These are phyloP conservation scores for Halocaridina rubra DNA, from an alignment of 2,888 invertebrate species.

Conservation along the genomic window DNA sequence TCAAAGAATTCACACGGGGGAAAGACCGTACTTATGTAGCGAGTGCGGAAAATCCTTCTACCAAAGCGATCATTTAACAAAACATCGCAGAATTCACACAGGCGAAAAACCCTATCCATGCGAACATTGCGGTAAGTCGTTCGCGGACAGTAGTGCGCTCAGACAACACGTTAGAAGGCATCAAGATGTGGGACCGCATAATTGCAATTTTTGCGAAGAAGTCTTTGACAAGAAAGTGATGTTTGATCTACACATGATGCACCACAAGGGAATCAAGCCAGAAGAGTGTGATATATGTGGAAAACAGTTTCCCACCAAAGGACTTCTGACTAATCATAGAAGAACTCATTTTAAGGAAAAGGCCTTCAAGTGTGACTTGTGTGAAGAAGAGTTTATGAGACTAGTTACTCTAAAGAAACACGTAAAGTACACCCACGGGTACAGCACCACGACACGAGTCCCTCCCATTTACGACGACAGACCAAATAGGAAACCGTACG, in stretches of 20 bases:
- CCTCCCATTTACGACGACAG: slow-evolving; percentile 44
- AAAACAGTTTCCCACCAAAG: slow-evolving; percentile 55
- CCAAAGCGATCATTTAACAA: slow-evolving; percentile 58
- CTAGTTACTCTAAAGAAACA: slow-evolving; percentile 59
- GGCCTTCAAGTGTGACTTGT: slow-evolving; percentile 55
- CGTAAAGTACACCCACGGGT: slow-evolving; percentile 55
- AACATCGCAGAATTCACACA: slow-evolving; percentile 56
- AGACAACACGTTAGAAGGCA: slow-evolving; percentile 57
- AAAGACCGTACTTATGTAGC: slow-evolving; percentile 57
- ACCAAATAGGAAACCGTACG: slow-evolving; percentile 43
- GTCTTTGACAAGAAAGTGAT: slow-evolving; percentile 51
- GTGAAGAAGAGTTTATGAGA: slow-evolving; percentile 53
- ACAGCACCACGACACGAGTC: slow-evolving; percentile 13
- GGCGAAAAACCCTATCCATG: slow-evolving; percentile 54
- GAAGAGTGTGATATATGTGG: slow-evolving; percentile 60
- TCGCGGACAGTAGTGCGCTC: slow-evolving; percentile 57
- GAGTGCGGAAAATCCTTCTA: slow-evolving; percentile 61
- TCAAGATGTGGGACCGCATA: slow-evolving; percentile 49
- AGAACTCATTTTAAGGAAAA: slow-evolving; percentile 57
- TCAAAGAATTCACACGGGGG: slow-evolving; percentile 57
- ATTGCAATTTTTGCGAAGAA: slow-evolving; percentile 50
- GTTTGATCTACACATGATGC: slow-evolving; percentile 58
- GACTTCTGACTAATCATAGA: slow-evolving; percentile 51
- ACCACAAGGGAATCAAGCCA: slow-evolving; percentile 57
- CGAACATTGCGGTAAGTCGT: slow-evolving; percentile 56